Base-by-base conservation (phyloP, 2,888 invertebrate genomes). In the Tenthredo notha region DNA sequence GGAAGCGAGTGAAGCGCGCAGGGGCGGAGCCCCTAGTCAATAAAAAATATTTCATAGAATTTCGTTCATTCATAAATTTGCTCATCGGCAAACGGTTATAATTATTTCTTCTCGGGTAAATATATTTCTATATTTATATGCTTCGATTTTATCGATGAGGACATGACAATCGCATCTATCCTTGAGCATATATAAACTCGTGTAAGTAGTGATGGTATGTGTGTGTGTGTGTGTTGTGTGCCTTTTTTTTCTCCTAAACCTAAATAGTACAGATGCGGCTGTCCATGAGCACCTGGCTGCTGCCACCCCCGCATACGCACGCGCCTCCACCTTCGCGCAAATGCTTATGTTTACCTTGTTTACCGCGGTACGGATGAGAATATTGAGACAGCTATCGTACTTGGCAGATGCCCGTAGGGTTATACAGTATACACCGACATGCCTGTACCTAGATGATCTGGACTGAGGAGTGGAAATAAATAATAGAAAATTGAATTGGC, bases 191-290 rank as follows among this genome's bases (percentile, higher is more conserved):
- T 50, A 50, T 10, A 75, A 21, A 10, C 61, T 61, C 61, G n/a
- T 25, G n/a, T 61, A 61, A 61, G 61, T 25, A 61, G 61, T 61
- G 25, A 61, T 10, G 18, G 61, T 12, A 3, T n/a, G 7, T 61
- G 5, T 37, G n/a, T n/a, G n/a, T n/a, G n/a, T n/a, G n/a, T n/a
- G n/a, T n/a, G n/a, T n/a, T 43, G 40, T 37, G 2, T 61, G 10
- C 12, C n/a, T 61, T 50, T 85, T 85, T 61, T 67, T 33, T 6
- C 65, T 37, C 70, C 65, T 65, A 43, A 83, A 40, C 74, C 85
- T 84, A 87, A 7, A n/a, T n/a, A 72, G 67, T 54, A 47, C 65
- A 61, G 65, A 40, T 84, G 86, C 85, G 87, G n/a, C 85, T 88
- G 88, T 88, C 29, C 25, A 33, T 18, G 29, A 77, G 65, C 80